Base-by-base conservation (phyloP, 1,140 invertebrate species). In the Bombus vancouverensis region DNA sequence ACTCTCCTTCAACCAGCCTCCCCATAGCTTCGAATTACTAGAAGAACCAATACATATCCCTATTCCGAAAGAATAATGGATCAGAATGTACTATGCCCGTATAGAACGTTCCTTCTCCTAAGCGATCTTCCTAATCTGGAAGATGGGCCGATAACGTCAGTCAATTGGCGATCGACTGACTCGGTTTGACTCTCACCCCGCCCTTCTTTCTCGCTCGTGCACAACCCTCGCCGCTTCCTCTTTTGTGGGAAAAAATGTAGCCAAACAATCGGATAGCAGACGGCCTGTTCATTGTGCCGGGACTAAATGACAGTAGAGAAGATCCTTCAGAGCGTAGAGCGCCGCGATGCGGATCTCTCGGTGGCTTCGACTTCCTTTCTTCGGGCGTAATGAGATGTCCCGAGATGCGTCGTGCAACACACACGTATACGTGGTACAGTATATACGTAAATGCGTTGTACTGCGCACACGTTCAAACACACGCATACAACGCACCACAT, bases 141-240 rank as follows among this genome's bases (percentile, higher is more conserved):
- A 93, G 93, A 94, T 94, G 91, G 88, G 34, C 86, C 89, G 93
- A 94, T 94, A 94, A 94, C 91, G 93, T 94, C 93, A 93, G 90
- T 94, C 93, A 94, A 93, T 94, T 93, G 93, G 91, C 93, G 93
- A 94, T 93, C 90, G 93, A 93, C 92, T 91, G 93, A 94, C 91
- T 92, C 86, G 90, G 76, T 78, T 71, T 79, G 75, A 85, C 73
- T 85, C 73, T 85, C 86, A 80, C 89, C 42, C 42, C 42, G 10
- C 28, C 74, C 65, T 66, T 76, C 78, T 44, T 82, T 83, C 79
- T 65, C 65, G n/a, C 70, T 70, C 75, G 44, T 59, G 81, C 82
- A 70, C 82, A 73, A 25, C 53, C 66, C 57, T 39, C 32, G n/a
- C 62, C 34, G 78, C 62, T 62, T 92, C 85, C 62, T 77, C 81